phyloP scores from a whole-genome alignment of 1,140 invertebrate species.

The Drosophila sucinea region DNA sequence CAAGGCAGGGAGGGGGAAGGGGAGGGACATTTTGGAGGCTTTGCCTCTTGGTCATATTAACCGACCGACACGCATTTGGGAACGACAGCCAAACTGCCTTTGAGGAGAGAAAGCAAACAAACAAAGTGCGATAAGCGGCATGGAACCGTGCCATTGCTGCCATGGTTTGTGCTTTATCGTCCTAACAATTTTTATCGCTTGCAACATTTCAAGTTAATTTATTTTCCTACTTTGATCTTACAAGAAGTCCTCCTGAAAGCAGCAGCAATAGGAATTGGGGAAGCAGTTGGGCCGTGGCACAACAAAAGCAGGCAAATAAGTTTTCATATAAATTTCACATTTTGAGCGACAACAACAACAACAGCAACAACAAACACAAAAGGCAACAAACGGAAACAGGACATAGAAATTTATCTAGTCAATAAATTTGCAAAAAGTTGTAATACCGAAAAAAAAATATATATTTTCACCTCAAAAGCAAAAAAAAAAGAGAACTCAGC shows the following conservation, averaged over 20 bases:
- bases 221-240: constrained; percentile 68
- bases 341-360: constrained; percentile 52
- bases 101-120: background rate
- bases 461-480: constrained; percentile 35
- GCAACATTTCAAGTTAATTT: constrained; percentile 68
- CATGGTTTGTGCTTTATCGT: constrained; percentile 54
- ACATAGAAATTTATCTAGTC: constrained; percentile 58
- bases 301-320: constrained; percentile 35
- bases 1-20: background rate
- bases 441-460: constrained; percentile 14
- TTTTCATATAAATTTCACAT: constrained; percentile 73
- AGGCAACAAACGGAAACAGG: constrained; percentile 16
- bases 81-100: background rate
- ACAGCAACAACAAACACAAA: constrained; percentile 4
- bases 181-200: constrained; percentile 47
- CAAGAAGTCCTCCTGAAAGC: constrained; percentile 4
- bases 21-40: constrained; percentile 21
- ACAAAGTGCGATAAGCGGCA: constrained; percentile 48
- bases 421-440: constrained; percentile 68
- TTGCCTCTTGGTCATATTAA: constrained; percentile 20
- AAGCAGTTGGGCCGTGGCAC: background rate
- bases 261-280: background rate
- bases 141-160: constrained; percentile 40
- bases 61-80: constrained; percentile 31
- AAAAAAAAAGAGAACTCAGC: constrained; percentile 11